Conservation (phyloP, 2,113 vertebrate species). For the Marcusenius ussheri region DNA sequence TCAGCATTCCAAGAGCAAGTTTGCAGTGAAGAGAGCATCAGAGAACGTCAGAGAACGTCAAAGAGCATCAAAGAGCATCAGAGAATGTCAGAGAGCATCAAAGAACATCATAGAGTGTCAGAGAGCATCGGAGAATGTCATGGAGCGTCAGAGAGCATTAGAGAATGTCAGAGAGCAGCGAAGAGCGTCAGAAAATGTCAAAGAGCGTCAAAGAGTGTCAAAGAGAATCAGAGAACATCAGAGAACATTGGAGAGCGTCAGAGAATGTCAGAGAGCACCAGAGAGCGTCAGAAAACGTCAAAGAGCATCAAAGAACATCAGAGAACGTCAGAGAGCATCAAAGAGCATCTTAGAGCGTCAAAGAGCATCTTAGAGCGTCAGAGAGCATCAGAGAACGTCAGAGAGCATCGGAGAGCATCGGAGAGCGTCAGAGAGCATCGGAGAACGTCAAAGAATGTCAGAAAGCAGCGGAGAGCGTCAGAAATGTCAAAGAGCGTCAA, state of each 20-base stretch:
- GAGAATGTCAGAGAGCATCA: no score
- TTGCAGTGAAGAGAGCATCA: no score
- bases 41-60: no score
- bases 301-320: neutral
- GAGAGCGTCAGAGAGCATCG: neutral
- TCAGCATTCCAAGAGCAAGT: neutral
- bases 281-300: neutral
- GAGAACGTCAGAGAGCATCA: neutral
- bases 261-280: no score
- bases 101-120: no score
- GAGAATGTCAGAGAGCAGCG: rapidly evolving
- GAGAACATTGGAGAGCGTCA: no score
- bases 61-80: no score
- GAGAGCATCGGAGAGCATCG: neutral
- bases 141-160: neutral
- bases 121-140: no score
- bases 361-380: neutral
- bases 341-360: neutral
- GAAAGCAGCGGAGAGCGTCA: neutral
- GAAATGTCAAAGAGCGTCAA: neutral
- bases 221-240: no score
- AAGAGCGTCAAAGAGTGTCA: neutral
- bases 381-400: neutral
- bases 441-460: neutral
- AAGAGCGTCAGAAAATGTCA: no score